A percentile compares a stretch with the other conserved stretches of the same genome.
These are phyloP conservation scores for Channa maculata DNA, from an alignment of 2,113 vertebrate genomes.

Conservation along the genomic window DNA sequence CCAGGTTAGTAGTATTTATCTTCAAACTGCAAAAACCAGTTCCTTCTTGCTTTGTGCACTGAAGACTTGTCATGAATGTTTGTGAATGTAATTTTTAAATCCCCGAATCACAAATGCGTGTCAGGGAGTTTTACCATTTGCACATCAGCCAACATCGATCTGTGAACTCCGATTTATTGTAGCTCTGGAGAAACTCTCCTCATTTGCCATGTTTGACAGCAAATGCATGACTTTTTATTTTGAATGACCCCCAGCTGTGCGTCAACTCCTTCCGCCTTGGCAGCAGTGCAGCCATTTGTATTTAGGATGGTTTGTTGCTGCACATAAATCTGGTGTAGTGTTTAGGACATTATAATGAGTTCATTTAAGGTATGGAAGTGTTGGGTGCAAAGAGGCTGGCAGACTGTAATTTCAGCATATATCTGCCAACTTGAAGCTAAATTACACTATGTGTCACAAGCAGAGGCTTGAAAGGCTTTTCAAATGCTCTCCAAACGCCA, in stretches of 20 bases:
- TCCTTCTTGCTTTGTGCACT: too few species aligned
- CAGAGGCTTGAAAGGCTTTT: neutral
- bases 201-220: neutral
- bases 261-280: slow-evolving; percentile 20
- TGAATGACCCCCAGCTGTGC: neutral
- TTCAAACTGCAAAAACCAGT: too few species aligned
- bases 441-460: slow-evolving; percentile 31
- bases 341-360: slow-evolving; percentile 33
- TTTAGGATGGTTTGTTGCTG: slow-evolving; percentile 16
- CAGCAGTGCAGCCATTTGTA: neutral
- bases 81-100: neutral
- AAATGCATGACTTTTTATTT: neutral
- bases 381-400: neutral
- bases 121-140: neutral
- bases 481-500: slow-evolving; percentile 20
- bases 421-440: slow-evolving; percentile 14
- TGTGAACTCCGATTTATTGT: neutral
- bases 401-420: slow-evolving; percentile 21
- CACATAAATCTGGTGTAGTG: neutral
- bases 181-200: neutral
- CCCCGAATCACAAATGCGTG: neutral
- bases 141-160: neutral
- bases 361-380: slow-evolving; percentile 27
- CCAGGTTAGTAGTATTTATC: too few species aligned
- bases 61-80: too few species aligned